Evolutionary conservation across 2,113 vertebrate genomes (phyloP), one percentile per base, ranked within the genome.

Genomic region (Tinamus guttatus): DNA sequence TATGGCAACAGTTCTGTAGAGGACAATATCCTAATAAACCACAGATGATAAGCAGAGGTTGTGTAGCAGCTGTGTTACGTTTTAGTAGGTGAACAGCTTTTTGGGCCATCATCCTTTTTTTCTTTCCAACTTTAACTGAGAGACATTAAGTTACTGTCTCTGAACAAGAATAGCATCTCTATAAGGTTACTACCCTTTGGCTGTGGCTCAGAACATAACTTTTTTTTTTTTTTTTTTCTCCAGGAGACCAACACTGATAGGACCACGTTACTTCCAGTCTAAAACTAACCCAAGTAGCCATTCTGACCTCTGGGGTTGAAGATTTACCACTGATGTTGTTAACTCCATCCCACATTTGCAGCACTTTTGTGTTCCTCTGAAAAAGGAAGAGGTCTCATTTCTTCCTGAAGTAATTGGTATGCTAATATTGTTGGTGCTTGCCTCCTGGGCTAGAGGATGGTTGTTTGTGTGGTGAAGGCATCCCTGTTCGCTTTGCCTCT

Each of bases 121-220:
- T 38, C 69, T n/a, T 62, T 90, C 40, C 0, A 0, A 0, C 40
- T 1, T 1, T 5, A 59, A 18, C 45, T 81, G 69, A 9, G 36
- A 80, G 89, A 56, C 65, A 43, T 1, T 43, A 52, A 13, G 22
- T 84, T 90, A 74, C 28, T 74, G 43, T 81, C 75, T 80, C 65
- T 62, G 43, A 87, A 45, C 67, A 93, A 40, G 52, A 58, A 60
- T 47, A 45, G 19, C n/a, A 82, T 22, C 40, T 90, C 82, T 82
- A 30, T n/a, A 62, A 80, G 28, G 85, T 59, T 28, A 24, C 65
- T 45, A 40, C 47, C 58, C 34, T 82, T 91, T 62, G 27, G n/a
- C 11, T 85, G 77, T 81, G 41, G 40, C 60, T 87, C 21, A 8
- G 59, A 40, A 63, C 6, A 18, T 69, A 67, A 20, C 34, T 87